Percentiles rank a stretch among this genome's conserved stretches.
Evolutionary conservation across 2,888 invertebrate genomes (phyloP).

Genomic region (Rhodophaea formosa): DNA sequence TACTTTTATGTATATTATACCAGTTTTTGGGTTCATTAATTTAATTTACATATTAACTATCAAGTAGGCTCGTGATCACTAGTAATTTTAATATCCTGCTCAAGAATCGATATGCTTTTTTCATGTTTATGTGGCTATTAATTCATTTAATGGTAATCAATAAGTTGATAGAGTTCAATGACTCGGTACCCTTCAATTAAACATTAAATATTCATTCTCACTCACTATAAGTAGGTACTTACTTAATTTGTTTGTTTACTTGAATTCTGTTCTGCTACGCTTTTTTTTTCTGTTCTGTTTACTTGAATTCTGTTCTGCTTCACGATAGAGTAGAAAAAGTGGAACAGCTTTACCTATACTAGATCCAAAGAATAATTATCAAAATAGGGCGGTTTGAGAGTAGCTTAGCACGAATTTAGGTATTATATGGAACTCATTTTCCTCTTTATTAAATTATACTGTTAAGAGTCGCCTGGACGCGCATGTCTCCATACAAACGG

Average conservation of each 20-base stretch:
- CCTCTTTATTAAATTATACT: too few species aligned
- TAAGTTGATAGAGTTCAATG: neutral
- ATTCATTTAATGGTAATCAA: neutral
- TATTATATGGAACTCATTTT: too few species aligned
- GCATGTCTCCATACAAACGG: too few species aligned
- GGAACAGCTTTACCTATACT: too few species aligned
- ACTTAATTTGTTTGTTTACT: neutral
- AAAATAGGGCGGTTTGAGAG: too few species aligned
- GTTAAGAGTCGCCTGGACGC: too few species aligned
- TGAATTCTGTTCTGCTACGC: neutral
- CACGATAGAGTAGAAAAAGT: too few species aligned
- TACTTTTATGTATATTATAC: neutral
- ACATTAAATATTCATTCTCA: neutral
- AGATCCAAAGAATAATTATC: too few species aligned
- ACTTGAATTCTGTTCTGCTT: too few species aligned
- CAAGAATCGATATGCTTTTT: neutral
- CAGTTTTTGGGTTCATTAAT: neutral
- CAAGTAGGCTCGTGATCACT: neutral
- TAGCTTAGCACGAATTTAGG: too few species aligned
- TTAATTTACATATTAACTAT: neutral
- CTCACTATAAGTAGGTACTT: neutral
- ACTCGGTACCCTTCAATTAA: slow-evolving; percentile 2
- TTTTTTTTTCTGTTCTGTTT: too few species aligned
- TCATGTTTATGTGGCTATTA: neutral
- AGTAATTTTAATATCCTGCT: slow-evolving; percentile 6